A percentile compares a stretch with the other conserved stretches of the same genome.
phyloP scores from a whole-genome alignment of 2,888 invertebrate genomes.

The Drosophila atroscutellata region DNA sequence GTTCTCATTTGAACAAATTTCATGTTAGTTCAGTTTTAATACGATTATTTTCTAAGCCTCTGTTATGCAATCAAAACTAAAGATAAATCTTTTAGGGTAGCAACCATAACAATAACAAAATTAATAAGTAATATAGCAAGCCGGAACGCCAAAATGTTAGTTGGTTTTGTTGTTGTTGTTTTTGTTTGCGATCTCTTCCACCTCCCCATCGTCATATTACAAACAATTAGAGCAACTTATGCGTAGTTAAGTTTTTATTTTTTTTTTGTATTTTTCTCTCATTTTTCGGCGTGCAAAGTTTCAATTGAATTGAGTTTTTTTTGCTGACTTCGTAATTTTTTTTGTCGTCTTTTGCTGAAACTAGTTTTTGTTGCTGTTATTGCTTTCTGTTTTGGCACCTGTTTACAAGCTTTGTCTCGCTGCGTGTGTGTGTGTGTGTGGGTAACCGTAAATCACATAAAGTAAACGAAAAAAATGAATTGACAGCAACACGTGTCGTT shows the following conservation, averaged over 20 bases:
- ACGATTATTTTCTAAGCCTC: constrained; percentile 10
- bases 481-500: constrained; percentile 63
- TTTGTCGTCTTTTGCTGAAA: constrained; percentile 31
- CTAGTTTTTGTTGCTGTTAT: constrained; percentile 49
- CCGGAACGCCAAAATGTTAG: constrained; percentile 29
- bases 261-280: neutral
- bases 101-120: constrained; percentile 32
- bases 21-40: constrained; percentile 4
- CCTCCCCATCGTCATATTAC: constrained; percentile 47
- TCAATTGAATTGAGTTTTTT: constrained; percentile 49
- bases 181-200: neutral
- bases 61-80: constrained; percentile 9
- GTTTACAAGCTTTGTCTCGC: constrained; percentile 55
- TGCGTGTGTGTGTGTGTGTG: constrained; percentile 27
- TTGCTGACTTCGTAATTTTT: constrained; percentile 6
- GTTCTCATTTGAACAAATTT: neutral
- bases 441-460: constrained; percentile 56
- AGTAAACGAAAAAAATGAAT: constrained; percentile 34
- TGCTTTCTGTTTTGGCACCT: constrained; percentile 63
- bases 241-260: constrained; percentile 37
- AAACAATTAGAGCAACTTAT: constrained; percentile 72
- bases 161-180: neutral
- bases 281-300: constrained; percentile 29
- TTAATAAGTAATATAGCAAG: constrained; percentile 31
- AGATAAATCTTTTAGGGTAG: neutral